Percentiles rank a stretch among this genome's conserved stretches.
Evolutionary conservation across 1,140 invertebrate species (phyloP).

Genomic region (Triops cancriformis): DNA sequence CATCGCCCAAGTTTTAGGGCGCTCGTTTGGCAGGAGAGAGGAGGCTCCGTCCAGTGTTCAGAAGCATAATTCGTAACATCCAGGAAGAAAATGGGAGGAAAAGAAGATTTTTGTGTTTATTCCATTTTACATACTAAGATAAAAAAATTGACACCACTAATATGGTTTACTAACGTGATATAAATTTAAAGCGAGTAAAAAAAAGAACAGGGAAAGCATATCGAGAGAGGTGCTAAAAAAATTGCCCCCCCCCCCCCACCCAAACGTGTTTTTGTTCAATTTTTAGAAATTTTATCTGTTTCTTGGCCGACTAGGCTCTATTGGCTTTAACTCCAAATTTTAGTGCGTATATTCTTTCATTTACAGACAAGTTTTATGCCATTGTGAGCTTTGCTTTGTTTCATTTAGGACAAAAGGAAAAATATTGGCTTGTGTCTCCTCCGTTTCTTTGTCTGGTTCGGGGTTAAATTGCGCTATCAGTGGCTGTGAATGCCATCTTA

Average conservation of each 20-base stretch:
- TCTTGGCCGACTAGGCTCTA: neutral
- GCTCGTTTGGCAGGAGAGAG: neutral
- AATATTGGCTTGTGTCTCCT: neutral
- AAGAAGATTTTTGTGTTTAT: neutral
- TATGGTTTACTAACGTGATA: slow-evolving; percentile 14
- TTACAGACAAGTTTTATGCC: neutral
- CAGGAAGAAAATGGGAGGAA: neutral
- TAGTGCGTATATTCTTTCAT: neutral
- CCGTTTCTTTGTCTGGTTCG: neutral
- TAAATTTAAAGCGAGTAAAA: neutral
- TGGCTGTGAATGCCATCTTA: neutral
- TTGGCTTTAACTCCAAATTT: neutral
- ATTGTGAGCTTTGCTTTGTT: neutral
- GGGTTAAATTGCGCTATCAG: neutral
- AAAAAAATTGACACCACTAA: neutral
- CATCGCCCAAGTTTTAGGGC: neutral
- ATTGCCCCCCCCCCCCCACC: neutral
- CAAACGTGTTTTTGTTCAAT: neutral
- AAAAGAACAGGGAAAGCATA: neutral
- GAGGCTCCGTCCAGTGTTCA: neutral
- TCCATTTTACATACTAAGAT: slow-evolving; percentile 11
- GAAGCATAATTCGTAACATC: slow-evolving; percentile 9
- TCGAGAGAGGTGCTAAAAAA: neutral
- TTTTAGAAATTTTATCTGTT: neutral
- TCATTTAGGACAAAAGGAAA: too few relatives aligned